These are phyloP conservation scores for Potorous gilbertii DNA, from an alignment of 2,797 vertebrate genomes.

Conservation along the genomic window DNA sequence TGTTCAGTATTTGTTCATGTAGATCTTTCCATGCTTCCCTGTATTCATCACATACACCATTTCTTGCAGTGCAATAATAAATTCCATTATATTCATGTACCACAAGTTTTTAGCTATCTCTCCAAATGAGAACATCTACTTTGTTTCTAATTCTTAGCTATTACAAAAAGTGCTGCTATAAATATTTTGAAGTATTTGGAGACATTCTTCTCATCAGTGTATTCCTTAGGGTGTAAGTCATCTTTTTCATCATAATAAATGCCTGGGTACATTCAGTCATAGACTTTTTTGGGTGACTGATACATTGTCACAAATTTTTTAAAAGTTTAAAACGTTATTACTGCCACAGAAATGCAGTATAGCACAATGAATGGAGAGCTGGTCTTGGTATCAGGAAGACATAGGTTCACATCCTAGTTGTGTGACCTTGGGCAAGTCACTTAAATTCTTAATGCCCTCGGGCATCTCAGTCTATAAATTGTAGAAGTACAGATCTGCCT, in stretches of 20 bases:
- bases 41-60: not conserved
- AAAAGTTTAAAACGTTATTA: conserved; percentile 54
- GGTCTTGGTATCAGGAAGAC: not conserved
- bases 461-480: not conserved
- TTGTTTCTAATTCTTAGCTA: not conserved
- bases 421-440: not conserved
- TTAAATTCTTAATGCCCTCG: not conserved
- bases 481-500: not conserved
- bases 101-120: not conserved
- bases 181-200: not conserved
- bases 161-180: not conserved
- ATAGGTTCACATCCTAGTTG: not conserved
- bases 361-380: not conserved
- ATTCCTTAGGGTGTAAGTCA: not conserved
- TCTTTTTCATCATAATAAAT: conserved; percentile 62
- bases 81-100: not conserved
- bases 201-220: not conserved
- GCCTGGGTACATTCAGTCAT: conserved; percentile 56
- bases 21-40: not conserved
- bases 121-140: not conserved
- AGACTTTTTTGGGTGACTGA: conserved; percentile 48
- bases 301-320: conserved; percentile 52
- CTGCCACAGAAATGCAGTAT: not conserved
- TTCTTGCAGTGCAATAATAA: not conserved
- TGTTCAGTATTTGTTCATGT: not conserved